Evolutionary conservation across 2,797 vertebrate species (phyloP).

Genomic region (Crossoptilon crossoptilon): DNA sequence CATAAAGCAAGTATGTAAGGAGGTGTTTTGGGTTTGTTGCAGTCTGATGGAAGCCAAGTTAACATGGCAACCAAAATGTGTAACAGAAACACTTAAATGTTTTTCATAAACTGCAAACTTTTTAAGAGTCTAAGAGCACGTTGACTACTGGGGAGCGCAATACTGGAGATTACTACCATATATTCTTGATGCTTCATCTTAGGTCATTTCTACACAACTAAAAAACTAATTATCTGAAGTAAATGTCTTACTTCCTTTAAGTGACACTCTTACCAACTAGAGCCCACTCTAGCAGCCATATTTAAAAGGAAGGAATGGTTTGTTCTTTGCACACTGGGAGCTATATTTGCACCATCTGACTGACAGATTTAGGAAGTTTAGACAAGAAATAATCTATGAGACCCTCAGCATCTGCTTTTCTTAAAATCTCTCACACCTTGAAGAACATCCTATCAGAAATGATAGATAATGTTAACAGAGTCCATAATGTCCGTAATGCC

Average conservation of each 20-base stretch:
- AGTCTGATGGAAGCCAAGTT: constrained; percentile 79
- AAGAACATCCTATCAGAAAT: not conserved
- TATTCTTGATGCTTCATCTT: constrained; percentile 16
- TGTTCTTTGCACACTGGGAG: not conserved
- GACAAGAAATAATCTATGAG: not conserved
- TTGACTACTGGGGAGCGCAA: constrained; percentile 53
- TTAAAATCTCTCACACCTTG: not conserved
- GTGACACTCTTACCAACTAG: not conserved
- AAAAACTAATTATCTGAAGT: not conserved
- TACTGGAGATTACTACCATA: constrained; percentile 18
- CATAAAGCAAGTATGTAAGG: constrained; percentile 86
- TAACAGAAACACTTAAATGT: constrained; percentile 82
- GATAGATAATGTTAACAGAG: not conserved
- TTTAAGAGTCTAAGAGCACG: constrained; percentile 59
- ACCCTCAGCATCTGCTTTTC: not conserved
- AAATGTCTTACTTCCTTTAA: not conserved
- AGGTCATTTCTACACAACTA: constrained; percentile 1
- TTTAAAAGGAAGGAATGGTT: not conserved
- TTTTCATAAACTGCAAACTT: constrained; percentile 76
- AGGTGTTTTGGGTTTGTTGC: constrained; percentile 86
- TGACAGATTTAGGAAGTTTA: constrained; percentile 7
- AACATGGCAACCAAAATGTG: constrained; percentile 83
- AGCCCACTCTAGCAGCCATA: not conserved
- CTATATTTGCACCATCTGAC: not conserved
- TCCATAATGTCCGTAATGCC: not conserved